Evolutionary conservation across 2,113 vertebrate species (phyloP).

Genomic region (Cathartes aura): DNA sequence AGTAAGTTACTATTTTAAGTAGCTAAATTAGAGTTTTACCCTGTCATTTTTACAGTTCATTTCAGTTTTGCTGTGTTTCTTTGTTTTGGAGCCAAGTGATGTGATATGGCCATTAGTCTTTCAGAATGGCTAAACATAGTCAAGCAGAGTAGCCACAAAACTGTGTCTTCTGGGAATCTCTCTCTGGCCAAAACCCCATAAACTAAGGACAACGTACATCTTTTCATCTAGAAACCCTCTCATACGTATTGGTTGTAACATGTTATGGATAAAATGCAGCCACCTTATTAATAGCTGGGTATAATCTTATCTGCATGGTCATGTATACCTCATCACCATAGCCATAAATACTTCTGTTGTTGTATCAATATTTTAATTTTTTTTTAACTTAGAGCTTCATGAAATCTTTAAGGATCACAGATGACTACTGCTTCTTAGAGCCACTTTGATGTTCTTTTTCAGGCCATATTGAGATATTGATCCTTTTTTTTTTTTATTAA

Average conservation of each 20-base stretch:
- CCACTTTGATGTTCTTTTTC: background rate
- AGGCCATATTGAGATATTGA: background rate
- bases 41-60: background rate
- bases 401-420: background rate
- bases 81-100: background rate
- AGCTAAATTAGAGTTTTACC: background rate
- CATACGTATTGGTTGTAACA: fast-evolving
- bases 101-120: background rate
- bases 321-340: background rate
- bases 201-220: fast-evolving
- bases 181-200: background rate
- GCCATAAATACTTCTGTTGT: background rate
- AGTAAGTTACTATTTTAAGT: background rate
- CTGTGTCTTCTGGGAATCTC: background rate
- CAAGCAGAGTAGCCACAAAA: background rate
- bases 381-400: background rate
- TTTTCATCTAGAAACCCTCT: background rate
- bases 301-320: background rate
- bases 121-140: background rate
- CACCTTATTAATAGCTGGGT: background rate
- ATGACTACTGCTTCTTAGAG: background rate
- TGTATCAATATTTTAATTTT: background rate
- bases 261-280: background rate
- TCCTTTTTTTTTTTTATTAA: background rate
- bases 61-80: background rate